Evolutionary conservation across 2,888 invertebrate genomes (phyloP).

Genomic region (Parasteatoda lunata): DNA sequence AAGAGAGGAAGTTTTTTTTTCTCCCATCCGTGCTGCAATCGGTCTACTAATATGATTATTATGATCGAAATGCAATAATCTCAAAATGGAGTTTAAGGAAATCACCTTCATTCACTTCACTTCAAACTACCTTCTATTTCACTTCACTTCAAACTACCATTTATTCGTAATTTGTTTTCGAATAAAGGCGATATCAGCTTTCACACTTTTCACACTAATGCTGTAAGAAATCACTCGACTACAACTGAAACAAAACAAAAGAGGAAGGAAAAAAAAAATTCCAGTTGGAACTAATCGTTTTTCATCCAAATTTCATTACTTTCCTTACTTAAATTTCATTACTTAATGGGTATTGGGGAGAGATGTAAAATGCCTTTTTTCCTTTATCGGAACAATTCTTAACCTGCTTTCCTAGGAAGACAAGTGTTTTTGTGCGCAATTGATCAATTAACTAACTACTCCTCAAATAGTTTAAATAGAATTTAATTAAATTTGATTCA

Average conservation of each 20-base stretch:
- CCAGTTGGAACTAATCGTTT: not conserved
- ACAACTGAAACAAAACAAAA: not conserved
- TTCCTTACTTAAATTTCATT: not conserved
- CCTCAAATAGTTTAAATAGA: too few species aligned
- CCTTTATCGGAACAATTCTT: not conserved
- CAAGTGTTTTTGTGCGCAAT: too few species aligned
- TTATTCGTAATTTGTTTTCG: not conserved
- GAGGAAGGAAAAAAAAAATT: not conserved
- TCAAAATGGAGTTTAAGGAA: not conserved
- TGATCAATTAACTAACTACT: too few species aligned
- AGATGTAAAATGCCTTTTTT: not conserved
- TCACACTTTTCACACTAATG: not conserved
- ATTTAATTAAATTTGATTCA: too few species aligned
- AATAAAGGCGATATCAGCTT: not conserved
- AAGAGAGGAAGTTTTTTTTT: not conserved
- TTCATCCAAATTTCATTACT: conserved; percentile 3
- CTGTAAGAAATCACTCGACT: not conserved
- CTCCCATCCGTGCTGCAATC: not conserved
- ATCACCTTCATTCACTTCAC: not conserved
- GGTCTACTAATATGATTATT: not conserved
- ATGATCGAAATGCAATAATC: not conserved
- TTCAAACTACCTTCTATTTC: not conserved
- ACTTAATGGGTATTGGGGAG: not conserved
- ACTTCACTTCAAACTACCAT: not conserved
- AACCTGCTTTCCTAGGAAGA: too few species aligned